Conservation (phyloP, 1,140 invertebrate species). For the Drosophila equinoxialis region DNA sequence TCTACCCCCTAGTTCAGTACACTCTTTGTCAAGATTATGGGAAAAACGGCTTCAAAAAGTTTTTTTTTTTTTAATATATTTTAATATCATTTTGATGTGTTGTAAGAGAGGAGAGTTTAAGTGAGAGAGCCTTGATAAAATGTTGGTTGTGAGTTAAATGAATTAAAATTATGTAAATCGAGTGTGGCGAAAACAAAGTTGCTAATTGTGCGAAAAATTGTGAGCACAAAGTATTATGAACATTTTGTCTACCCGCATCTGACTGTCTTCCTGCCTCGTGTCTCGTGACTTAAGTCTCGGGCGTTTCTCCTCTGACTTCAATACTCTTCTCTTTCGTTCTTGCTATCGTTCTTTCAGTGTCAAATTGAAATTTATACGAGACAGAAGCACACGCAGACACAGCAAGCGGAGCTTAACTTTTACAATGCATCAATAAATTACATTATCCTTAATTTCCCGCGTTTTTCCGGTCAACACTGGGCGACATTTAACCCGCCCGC, state of each 20-base stretch:
- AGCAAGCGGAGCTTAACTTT: constrained; percentile 71
- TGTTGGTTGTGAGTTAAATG: background rate
- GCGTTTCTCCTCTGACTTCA: background rate
- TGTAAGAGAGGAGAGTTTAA: background rate
- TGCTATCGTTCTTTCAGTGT: constrained; percentile 25
- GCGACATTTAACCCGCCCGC: constrained; percentile 71
- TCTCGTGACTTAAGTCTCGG: constrained; percentile 1
- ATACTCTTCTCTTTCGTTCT: background rate
- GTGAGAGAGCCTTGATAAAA: constrained; percentile 1
- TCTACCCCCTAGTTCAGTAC: background rate
- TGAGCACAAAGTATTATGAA: constrained; percentile 46
- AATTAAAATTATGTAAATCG: constrained; percentile 52
- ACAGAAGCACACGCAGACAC: constrained; percentile 23
- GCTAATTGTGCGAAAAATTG: constrained; percentile 63
- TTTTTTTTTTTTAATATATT: constrained; percentile 20
- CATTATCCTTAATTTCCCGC: constrained; percentile 79
- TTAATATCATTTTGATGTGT: constrained; percentile 17
- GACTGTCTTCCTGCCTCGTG: background rate
- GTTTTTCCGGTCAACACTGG: constrained; percentile 73
- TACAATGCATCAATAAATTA: constrained; percentile 79
- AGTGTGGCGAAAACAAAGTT: constrained; percentile 42
- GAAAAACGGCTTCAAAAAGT: constrained; percentile 38
- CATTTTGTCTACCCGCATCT: constrained; percentile 43
- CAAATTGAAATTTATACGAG: constrained; percentile 78
- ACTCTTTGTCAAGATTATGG: constrained; percentile 34